Percentiles rank a stretch among this genome's conserved stretches.
phyloP scores from a whole-genome alignment of 2,888 invertebrate genomes.

The Trichacis sp. region DNA sequence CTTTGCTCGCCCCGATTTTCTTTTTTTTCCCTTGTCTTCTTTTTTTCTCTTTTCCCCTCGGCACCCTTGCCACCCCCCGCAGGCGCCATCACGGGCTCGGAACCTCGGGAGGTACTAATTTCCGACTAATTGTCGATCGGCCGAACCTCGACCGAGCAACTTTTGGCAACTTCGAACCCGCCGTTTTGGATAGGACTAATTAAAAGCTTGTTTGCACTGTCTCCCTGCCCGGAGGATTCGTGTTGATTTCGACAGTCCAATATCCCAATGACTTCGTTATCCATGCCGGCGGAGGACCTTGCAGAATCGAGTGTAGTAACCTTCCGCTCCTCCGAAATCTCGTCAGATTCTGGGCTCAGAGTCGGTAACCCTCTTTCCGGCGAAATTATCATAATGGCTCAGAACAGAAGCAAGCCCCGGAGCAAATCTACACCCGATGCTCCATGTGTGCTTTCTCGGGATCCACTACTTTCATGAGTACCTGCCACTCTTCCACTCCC shows the following conservation, averaged over 20 bases:
- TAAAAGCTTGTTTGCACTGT: too few relatives aligned
- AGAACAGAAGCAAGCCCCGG: slow-evolving; percentile 65
- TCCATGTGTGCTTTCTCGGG: neutral
- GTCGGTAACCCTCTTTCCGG: slow-evolving; percentile 63
- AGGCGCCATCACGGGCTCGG: neutral
- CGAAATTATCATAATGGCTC: slow-evolving; percentile 67
- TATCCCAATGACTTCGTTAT: too few relatives aligned
- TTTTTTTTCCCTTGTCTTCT: neutral
- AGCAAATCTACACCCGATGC: slow-evolving; percentile 50
- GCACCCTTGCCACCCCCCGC: neutral
- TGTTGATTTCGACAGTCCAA: too few relatives aligned
- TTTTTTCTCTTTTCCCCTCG: slow-evolving; percentile 6
- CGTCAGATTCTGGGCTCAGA: slow-evolving; percentile 32
- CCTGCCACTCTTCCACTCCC: slow-evolving; percentile 13
- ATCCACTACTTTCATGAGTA: slow-evolving; percentile 3
- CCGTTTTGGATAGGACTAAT: too few relatives aligned
- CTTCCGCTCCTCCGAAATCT: neutral
- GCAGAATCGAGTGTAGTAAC: too few relatives aligned
- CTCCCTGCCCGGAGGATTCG: too few relatives aligned
- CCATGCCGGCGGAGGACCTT: too few relatives aligned
- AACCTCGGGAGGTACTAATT: slow-evolving; percentile 8
- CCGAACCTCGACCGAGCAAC: too few relatives aligned
- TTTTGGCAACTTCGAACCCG: too few relatives aligned
- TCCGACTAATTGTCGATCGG: neutral
- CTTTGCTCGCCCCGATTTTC: slow-evolving; percentile 21